Evolutionary conservation across 2,113 vertebrate species (phyloP), one percentile per base, ranked within the genome.

Genomic region (Columbina picui): DNA sequence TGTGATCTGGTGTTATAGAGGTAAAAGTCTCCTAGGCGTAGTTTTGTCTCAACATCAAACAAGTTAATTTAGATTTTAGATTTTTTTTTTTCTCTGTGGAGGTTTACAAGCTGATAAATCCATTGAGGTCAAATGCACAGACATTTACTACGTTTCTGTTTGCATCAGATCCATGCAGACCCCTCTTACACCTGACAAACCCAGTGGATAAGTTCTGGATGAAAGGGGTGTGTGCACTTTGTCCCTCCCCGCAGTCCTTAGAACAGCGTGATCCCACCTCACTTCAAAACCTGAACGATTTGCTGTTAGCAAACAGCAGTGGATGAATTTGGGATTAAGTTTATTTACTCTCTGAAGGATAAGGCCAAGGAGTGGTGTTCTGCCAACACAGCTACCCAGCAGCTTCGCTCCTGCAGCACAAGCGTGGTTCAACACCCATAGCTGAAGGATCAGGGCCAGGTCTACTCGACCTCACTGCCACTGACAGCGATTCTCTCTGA

Each of bases 61-160:
- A 20, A 81, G 21, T 14, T 50, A 19, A 6, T 47, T 60, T 63
- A 60, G 47, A 27, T 17, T 8, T 70, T 4, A 22, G 39, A 32
- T 76, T 60, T 92, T 39, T 17, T 39, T 17, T 45, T 45, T 73
- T 32, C 12, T 5, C 30, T 14, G 6, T 20, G 57, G 32, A 43
- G 25, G 14, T 65, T 53, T 47, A 27, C n/a, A 47, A n/a, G 63
- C 56, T 52, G 65, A 10, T 68, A 63, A 63, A 68, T 61, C 49
- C 50, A 10, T 5, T 39, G 56, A 34, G 39, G 19, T 11, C 17
- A 43, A 79, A 75, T 5, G 7, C n/a, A 38, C 15, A 25, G 53
- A 4, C 5, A 4, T 34, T 56, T 30, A 13, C 12, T 20, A 2
- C 0, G 0, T 25, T 84, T 57, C 45, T 9, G 2, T 67, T 63